Conservation (phyloP, 1,140 invertebrate species). For the Formica selysi region DNA sequence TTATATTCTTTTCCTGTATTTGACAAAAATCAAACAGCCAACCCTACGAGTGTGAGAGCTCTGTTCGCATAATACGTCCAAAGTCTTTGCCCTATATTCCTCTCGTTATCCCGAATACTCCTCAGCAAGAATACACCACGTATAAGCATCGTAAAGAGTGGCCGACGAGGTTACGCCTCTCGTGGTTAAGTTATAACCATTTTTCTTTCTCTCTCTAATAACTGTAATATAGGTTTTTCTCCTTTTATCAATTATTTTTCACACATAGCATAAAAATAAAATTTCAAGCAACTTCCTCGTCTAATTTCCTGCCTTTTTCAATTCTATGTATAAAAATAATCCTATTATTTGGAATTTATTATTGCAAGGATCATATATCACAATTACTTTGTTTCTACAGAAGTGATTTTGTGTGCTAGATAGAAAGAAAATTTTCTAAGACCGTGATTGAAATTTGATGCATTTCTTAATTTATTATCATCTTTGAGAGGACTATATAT, state of each 20-base stretch:
- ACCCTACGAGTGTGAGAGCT: neutral
- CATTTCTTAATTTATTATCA: neutral
- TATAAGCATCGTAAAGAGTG: slow-evolving; percentile 44
- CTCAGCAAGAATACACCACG: slow-evolving; percentile 9
- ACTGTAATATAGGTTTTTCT: neutral
- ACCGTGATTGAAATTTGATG: neutral
- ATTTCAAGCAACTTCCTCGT: neutral
- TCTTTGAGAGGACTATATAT: neutral
- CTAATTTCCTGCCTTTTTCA: neutral
- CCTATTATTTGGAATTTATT: neutral
- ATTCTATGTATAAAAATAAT: neutral
- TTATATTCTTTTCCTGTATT: slow-evolving; percentile 23
- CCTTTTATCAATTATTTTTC: slow-evolving; percentile 43
- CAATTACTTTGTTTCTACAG: neutral
- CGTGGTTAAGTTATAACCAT: slow-evolving; percentile 31
- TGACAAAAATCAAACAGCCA: slow-evolving; percentile 43
- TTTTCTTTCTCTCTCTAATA: slow-evolving; percentile 2
- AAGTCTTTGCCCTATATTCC: slow-evolving; percentile 55
- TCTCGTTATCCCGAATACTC: slow-evolving; percentile 51
- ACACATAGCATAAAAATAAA: slow-evolving; percentile 14
- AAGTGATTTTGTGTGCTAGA: neutral
- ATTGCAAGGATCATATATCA: neutral
- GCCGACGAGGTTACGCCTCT: slow-evolving; percentile 10
- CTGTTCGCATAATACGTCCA: slow-evolving; percentile 25
- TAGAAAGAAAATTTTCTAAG: neutral